A percentile compares a stretch with the other conserved stretches of the same genome.
phyloP scores from a whole-genome alignment of 2,113 vertebrate genomes.

The Phaethon lepturus region DNA sequence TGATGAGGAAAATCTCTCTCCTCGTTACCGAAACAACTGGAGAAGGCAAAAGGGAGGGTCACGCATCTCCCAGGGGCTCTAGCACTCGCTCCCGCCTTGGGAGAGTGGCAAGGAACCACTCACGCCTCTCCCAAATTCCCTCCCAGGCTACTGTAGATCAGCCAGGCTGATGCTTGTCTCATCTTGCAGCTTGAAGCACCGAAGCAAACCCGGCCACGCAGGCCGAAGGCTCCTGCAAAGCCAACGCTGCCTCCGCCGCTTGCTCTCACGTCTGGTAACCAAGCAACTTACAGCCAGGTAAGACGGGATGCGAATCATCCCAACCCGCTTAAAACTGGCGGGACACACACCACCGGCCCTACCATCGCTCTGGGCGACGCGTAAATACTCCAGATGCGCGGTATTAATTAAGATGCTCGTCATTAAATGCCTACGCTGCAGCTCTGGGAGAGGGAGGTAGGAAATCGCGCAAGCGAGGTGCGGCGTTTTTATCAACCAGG shows the following conservation, averaged over 20 bases:
- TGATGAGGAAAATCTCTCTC: background rate
- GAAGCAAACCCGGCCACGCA: background rate
- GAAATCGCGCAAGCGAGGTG: rapidly evolving
- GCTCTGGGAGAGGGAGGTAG: background rate
- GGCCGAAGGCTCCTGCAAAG: background rate
- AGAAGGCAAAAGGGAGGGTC: background rate
- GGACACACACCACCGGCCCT: background rate
- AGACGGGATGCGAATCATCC: background rate
- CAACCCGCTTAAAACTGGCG: background rate
- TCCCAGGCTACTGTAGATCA: background rate
- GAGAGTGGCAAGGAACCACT: background rate
- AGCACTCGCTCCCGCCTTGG: background rate
- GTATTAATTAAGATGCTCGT: background rate
- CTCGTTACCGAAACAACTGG: rapidly evolving
- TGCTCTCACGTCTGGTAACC: background rate
- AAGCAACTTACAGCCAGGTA: background rate
- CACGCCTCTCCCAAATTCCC: background rate
- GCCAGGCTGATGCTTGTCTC: background rate
- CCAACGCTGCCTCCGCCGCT: background rate
- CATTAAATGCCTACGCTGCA: rapidly evolving
- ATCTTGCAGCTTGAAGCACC: background rate
- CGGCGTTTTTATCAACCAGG: background rate
- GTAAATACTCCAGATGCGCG: background rate
- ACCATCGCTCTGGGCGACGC: rapidly evolving
- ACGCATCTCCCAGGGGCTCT: background rate